Base-by-base conservation (phyloP, 2,888 invertebrate genomes). In the Meliscaeva auricollis region DNA sequence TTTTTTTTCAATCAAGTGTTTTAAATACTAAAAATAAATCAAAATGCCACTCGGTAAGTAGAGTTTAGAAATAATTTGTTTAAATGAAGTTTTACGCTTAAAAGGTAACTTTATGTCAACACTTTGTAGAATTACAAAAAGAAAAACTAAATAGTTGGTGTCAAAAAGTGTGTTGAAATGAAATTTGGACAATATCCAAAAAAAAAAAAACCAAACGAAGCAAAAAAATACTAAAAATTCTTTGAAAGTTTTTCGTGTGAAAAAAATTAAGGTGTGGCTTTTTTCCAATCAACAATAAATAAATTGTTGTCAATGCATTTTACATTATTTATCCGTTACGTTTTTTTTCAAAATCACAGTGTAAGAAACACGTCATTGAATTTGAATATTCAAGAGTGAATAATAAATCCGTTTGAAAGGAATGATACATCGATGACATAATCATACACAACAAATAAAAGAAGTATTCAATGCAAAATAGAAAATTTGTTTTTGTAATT, bases 11-110 rank as follows among this genome's bases (percentile, higher is more conserved):
- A 44, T 41, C 38, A 72, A 79, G 70, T 66, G 44, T 70, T 79
- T 52, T 60, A 20, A 58, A 38, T 50, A 26, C n/a, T 56, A 83
- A 75, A 83, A 58, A 38, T 87, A 78, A 70, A 74, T 87, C 87
- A 88, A 70, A 77, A 90, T 90, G 90, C 88, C 90, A 87, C 88
- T 88, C 87, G 90, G 90, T 90, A 80, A 90, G 90, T 89, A 80
- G n/a, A 46, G 64, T 73, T 68, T 73, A 11, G 46, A 17, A 52
- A 52, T 20, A 60, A 52, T 41, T n/a, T 20, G 35, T 22, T 52
- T 13, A 0, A n/a, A 30, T 8, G 0, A 17, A 9, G 7, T 13
- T 38, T 38, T 38, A 38, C 9, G 1, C 6, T 2, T 11, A 38
- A 0, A 13, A 9, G 9, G 5, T 38, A 38, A 6, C 6, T 38